Evolutionary conservation across 1,140 invertebrate genomes (phyloP), one percentile per base, ranked within the genome.

Genomic region (Tetranychus urticae): DNA sequence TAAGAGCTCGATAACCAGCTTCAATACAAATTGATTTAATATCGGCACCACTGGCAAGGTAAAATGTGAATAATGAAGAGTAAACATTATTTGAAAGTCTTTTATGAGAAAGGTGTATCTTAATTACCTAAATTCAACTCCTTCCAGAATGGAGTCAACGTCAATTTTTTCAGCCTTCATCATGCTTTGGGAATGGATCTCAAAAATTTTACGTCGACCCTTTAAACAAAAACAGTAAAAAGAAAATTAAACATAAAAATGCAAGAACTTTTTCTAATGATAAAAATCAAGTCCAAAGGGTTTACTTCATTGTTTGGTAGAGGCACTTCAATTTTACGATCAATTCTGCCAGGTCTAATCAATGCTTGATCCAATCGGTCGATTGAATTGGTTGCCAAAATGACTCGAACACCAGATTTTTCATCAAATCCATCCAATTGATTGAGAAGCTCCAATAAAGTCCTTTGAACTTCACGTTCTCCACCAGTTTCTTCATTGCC

Each of bases 341-440:
- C 94, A 1, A 98, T 88, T 65, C 94, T 76, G 1, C 96, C 96
- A 8, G 96, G 94, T 64, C 96, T 76, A 57, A 98, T 85, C n/a
- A 99, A 73, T 14, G 94, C 94, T 63, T 88, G 83, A 76, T 99
- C 94, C 56, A 99, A 76, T 67, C 91, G 84, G 65, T 98, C 86
- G 56, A 94, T 75, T 73, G 97, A 94, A 77, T 99, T 99, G 1
- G 96, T 99, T 0, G 96, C 99, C 94, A 98, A 98, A 72, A 99
- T 98, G 14, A 99, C 77, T 64, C 99, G 90, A 63, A 94, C 76
- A 10, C 87, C 96, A 77, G 98, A 94, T 6, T 93, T 85, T 39
- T 91, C 96, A 3, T 90, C 91, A 23, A 99, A 94, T 12, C 96
- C 96, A 76, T 99, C 96, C 34, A 99, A 76, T 69, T 91, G 93